phyloP scores from a whole-genome alignment of 2,888 invertebrate genomes.

The Synanthedon vespiformis region DNA sequence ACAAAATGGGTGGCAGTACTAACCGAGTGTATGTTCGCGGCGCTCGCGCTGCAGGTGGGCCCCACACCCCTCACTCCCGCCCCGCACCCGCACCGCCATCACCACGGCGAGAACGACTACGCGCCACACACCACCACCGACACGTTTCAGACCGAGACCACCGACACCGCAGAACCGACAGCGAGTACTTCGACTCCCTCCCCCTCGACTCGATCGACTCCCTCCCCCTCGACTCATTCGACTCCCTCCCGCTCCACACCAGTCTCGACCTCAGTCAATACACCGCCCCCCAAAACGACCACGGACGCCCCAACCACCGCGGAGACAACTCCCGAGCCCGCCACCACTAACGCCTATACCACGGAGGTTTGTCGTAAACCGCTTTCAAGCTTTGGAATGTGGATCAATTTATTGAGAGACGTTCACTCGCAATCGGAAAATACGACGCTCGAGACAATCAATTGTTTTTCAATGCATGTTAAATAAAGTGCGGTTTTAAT shows the following conservation, averaged over 20 bases:
- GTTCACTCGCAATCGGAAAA: too few species aligned
- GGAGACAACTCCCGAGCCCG: conserved; percentile 40
- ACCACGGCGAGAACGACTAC: conserved; percentile 42
- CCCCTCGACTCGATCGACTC: conserved; percentile 4
- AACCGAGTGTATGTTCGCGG: conserved; percentile 55
- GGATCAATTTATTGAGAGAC: too few species aligned
- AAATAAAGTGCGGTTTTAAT: too few species aligned
- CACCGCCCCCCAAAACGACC: conserved; percentile 17
- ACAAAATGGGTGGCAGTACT: conserved; percentile 46
- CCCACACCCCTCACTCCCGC: conserved; percentile 19
- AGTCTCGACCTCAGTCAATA: conserved; percentile 5
- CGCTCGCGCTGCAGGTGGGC: conserved; percentile 49
- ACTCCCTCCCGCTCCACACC: conserved; percentile 7
- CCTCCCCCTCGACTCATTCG: conserved; percentile 6
- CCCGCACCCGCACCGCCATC: conserved; percentile 59
- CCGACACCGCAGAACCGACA: conserved; percentile 27
- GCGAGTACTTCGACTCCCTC: conserved; percentile 12
- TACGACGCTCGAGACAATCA: too few species aligned
- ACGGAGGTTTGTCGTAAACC: conserved; percentile 66
- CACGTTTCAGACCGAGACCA: conserved; percentile 59
- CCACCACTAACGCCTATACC: conserved; percentile 56
- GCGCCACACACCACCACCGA: conserved; percentile 54
- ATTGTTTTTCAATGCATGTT: too few species aligned
- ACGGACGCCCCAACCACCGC: conserved; percentile 25
- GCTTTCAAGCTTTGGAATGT: conserved; percentile 30